Conservation (phyloP, 1,140 invertebrate genomes). For the Drosophila nikananu region DNA sequence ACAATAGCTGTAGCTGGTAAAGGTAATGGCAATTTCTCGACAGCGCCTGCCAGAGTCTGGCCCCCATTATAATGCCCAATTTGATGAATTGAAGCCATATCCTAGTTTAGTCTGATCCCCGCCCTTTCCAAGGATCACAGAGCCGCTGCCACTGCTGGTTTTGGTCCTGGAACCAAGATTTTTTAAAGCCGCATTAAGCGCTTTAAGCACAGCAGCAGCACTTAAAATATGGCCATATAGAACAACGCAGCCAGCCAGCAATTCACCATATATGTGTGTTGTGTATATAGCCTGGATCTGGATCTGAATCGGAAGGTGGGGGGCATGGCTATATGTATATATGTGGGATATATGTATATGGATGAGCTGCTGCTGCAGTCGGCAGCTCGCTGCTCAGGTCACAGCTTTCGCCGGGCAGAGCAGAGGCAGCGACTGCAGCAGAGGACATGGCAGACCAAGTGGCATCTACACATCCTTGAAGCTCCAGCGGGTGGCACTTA, state of each 20-base stretch:
- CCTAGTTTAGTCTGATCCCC: constrained; percentile 31
- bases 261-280: constrained; percentile 11
- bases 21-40: constrained; percentile 7
- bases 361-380: constrained; percentile 46
- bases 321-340: constrained; percentile 3
- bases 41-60: background rate
- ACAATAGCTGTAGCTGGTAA: constrained; percentile 1
- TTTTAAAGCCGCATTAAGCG: constrained; percentile 82
- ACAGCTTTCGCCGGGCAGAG: constrained; percentile 48
- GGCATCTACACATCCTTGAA: constrained; percentile 3
- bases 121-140: constrained; percentile 17
- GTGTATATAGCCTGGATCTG: constrained; percentile 34
- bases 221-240: constrained; percentile 79
- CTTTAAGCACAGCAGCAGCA: constrained; percentile 73
- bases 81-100: constrained; percentile 55
- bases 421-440: constrained; percentile 41
- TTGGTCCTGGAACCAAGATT: constrained; percentile 40
- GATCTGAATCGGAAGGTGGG: background rate
- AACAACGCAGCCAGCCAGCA: constrained; percentile 21
- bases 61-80: constrained; percentile 18
- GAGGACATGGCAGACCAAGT: constrained; percentile 44
- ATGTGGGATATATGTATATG: constrained; percentile 2
- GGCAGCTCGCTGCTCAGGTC: constrained; percentile 45
- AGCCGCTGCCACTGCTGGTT: constrained; percentile 1
- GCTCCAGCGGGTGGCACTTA: constrained; percentile 19